These are phyloP conservation scores for Xyliphius kryptos DNA, from an alignment of 2,113 vertebrate species.

Conservation along the genomic window DNA sequence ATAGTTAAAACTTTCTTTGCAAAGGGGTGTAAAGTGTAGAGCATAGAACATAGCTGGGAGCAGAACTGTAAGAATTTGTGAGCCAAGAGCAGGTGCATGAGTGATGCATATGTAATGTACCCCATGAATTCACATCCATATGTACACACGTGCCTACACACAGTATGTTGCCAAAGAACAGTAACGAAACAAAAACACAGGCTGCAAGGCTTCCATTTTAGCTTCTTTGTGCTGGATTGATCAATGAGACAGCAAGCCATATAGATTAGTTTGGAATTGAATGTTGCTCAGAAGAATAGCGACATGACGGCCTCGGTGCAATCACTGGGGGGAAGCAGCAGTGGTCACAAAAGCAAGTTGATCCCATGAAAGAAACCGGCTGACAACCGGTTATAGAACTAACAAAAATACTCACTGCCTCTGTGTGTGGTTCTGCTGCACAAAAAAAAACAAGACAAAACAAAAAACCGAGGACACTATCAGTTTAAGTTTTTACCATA, in stretches of 20 bases:
- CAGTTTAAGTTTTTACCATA: no score
- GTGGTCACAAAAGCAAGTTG: conserved; percentile 7
- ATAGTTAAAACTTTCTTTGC: conserved; percentile 34
- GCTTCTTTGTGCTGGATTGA: conserved; percentile 10
- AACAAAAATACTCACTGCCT: no score
- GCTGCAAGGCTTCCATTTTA: conserved; percentile 9
- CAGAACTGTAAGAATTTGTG: not conserved
- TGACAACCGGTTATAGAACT: no score
- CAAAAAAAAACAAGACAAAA: no score
- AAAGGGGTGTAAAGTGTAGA: conserved; percentile 12
- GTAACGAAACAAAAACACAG: conserved; percentile 5
- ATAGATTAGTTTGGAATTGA: conserved; percentile 42
- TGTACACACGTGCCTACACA: conserved; percentile 7
- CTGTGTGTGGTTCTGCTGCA: no score
- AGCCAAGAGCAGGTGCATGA: not conserved
- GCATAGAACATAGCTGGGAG: not conserved
- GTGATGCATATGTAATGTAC: not conserved
- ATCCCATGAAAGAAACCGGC: no score
- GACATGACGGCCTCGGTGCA: conserved; percentile 12
- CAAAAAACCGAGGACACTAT: no score
- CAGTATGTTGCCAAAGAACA: not conserved
- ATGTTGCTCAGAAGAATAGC: conserved; percentile 2
- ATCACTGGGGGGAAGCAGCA: conserved; percentile 29
- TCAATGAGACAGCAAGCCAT: conserved; percentile 37
- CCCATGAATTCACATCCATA: conserved; percentile 19